Percentiles rank a stretch among this genome's conserved stretches.
Evolutionary conservation across 2,113 vertebrate species (phyloP).

Genomic region (Megalops atlanticus): DNA sequence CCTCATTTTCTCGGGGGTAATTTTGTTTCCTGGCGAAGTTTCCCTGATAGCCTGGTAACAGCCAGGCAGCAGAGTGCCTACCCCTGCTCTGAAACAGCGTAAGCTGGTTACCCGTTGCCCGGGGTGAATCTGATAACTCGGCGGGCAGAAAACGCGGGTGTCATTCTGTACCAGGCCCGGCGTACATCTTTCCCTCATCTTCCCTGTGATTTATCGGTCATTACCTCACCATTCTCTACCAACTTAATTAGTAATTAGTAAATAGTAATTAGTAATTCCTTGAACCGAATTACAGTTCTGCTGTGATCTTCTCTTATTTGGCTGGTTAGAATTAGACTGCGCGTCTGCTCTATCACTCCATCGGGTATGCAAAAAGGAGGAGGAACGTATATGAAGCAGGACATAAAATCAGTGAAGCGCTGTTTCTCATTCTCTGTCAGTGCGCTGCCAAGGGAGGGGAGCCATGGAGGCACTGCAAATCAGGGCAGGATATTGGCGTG

Average conservation of each 20-base stretch:
- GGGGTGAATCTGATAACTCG: conserved; percentile 68
- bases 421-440: conserved; percentile 5
- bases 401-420: conserved; percentile 30
- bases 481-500: not conserved
- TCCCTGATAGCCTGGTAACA: conserved; percentile 63
- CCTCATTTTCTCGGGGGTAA: conserved; percentile 49
- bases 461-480: not conserved
- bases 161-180: conserved; percentile 61
- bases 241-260: conserved; percentile 63
- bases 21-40: conserved; percentile 64
- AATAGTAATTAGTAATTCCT: too few relatives aligned
- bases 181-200: conserved; percentile 59
- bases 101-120: conserved; percentile 66
- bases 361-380: conserved; percentile 40
- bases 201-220: conserved; percentile 55
- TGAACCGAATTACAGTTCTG: conserved; percentile 53
- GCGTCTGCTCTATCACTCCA: conserved; percentile 40
- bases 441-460: conserved; percentile 18
- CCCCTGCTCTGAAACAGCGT: conserved; percentile 56
- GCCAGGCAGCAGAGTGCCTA: conserved; percentile 44
- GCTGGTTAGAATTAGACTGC: conserved; percentile 53
- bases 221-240: conserved; percentile 63
- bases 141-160: conserved; percentile 62
- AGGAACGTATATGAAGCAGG: not conserved
- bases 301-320: conserved; percentile 60